These are phyloP conservation scores for Sebastiscus albofasciatus DNA, from an alignment of 2,797 vertebrate genomes.

Conservation along the genomic window DNA sequence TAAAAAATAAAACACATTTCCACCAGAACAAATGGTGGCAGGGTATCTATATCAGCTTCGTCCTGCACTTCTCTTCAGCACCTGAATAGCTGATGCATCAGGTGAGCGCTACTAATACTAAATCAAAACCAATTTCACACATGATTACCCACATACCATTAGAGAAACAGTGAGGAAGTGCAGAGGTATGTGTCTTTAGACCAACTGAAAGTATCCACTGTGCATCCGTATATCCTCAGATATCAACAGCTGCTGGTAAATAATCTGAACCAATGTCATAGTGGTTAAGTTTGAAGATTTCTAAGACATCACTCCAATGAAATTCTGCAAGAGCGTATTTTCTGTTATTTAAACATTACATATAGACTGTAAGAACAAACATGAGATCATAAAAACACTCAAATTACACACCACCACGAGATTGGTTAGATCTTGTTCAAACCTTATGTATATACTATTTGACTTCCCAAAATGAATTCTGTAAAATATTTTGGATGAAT, in stretches of 20 bases:
- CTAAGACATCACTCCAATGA: background rate
- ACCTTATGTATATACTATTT: background rate
- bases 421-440: background rate
- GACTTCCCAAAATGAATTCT: background rate
- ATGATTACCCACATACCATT: constrained; percentile 14
- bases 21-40: background rate
- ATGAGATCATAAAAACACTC: background rate
- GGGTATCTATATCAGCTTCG: background rate
- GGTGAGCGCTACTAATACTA: background rate
- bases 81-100: constrained; percentile 7
- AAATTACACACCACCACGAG: background rate
- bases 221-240: background rate
- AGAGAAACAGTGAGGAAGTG: background rate
- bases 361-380: background rate
- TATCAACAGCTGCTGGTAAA: background rate
- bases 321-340: background rate
- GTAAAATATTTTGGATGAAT: background rate
- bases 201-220: background rate
- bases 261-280: background rate
- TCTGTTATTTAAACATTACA: background rate
- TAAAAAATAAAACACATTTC: background rate
- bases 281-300: background rate
- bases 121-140: constrained; percentile 30
- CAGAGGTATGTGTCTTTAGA: background rate
- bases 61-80: background rate